Base-by-base conservation (phyloP, 2,888 invertebrate genomes). In the Mythimna vitellina region DNA sequence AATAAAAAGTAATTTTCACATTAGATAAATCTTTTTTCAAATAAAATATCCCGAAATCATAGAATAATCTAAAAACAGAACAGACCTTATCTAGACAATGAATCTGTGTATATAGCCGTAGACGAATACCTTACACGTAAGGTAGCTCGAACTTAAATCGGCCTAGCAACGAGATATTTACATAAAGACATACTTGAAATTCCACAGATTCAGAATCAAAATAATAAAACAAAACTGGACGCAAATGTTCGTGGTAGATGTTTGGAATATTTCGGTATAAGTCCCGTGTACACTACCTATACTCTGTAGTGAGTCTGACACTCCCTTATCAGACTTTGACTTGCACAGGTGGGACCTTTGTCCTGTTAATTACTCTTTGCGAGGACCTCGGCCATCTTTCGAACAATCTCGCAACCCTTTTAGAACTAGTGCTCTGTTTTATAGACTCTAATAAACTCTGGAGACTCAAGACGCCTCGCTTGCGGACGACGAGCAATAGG, bases 141-240 rank as follows among this genome's bases (percentile, higher is more conserved):
- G 25, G 1, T 29, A 35, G n/a, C 17, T 22, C 3, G 7, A 38
- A 32, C 32, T 54, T 17, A 22, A 56, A 57, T 56, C n/a, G 35
- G 12, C 54, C 22, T 38, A 71, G 66, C 53, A 70, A 69, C 67
- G 22, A 38, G 17, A 60, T 60, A 49, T 42, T 32, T 51, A 65
- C 51, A 46, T 61, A 70, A 61, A 64, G 53, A 57, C 67, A 81
- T 81, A 65, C 25, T 73, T 73, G n/a, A 38, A 79, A 73, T 81
- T 57, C 61, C 70, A 22, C 70, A 51, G 57, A 70, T 69, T 69
- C 22, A 64, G 57, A 65, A 76, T 56, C 57, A n/a, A 25, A 61
- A 54, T 35, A 70, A 46, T 69, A 10, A 35, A 76, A 79, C 69
- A 56, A 68, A 81, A 73, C 69, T 64, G 57, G 38, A 46, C 49